These are phyloP conservation scores for Rhyacophila brunnea DNA, from an alignment of 1,140 invertebrate species.

Conservation along the genomic window DNA sequence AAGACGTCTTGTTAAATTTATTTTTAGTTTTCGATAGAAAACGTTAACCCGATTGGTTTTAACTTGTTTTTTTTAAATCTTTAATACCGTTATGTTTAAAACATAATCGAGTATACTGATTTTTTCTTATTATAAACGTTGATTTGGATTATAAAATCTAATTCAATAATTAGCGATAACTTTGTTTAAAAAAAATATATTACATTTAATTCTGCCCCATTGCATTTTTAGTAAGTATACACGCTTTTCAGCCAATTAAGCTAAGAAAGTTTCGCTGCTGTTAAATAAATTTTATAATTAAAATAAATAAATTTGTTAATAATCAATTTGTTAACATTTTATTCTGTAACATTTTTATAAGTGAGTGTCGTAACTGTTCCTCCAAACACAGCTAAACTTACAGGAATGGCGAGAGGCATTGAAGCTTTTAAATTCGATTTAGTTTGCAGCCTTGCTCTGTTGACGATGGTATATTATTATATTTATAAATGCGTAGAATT, in stretches of 20 bases:
- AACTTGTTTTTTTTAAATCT: neutral
- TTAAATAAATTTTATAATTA: too few species aligned
- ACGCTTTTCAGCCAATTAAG: conserved; percentile 34
- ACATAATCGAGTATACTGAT: too few species aligned
- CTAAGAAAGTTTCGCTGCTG: conserved; percentile 33
- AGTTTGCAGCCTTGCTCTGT: conserved; percentile 32
- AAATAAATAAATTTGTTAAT: too few species aligned
- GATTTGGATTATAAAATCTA: neutral
- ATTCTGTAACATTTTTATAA: too few species aligned
- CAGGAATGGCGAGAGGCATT: conserved; percentile 30
- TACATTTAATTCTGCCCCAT: conserved; percentile 26
- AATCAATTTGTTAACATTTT: too few species aligned
- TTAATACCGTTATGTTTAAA: too few species aligned
- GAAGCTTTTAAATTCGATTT: conserved; percentile 26
- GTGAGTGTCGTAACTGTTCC: too few species aligned
- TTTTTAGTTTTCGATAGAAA: neutral
- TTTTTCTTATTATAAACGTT: too few species aligned
- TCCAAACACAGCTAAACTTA: conserved; percentile 32
- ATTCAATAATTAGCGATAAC: conserved; percentile 34
- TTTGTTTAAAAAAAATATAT: conserved; percentile 15
- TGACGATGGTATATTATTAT: conserved; percentile 13
- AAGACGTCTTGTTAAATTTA: neutral
- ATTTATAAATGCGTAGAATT: conserved; percentile 22
- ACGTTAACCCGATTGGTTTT: conserved; percentile 1
- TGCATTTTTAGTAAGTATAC: conserved; percentile 35